Percentiles rank a stretch among this genome's conserved stretches.
These are phyloP conservation scores for Papilio polytes DNA, from an alignment of 1,140 invertebrate genomes.

Conservation along the genomic window DNA sequence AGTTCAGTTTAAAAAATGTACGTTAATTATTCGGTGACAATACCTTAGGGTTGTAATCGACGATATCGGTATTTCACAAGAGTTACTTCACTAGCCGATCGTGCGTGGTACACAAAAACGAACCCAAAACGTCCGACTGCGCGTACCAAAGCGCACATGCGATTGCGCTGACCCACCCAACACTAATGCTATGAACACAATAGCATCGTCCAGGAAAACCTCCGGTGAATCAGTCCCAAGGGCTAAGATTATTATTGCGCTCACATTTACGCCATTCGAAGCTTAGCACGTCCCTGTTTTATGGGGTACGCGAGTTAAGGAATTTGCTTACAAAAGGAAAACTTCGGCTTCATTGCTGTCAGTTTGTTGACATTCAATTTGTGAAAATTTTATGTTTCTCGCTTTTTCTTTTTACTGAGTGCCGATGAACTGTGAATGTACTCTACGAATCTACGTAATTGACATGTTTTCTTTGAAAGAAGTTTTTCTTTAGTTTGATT, in stretches of 20 bases:
- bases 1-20: background rate
- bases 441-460: background rate
- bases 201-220: conserved; percentile 59
- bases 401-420: conserved; percentile 4
- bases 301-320: conserved; percentile 34
- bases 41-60: background rate
- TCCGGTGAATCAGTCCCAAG: conserved; percentile 48
- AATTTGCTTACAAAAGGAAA: conserved; percentile 37
- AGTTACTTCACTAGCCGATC: background rate
- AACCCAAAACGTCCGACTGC: conserved; percentile 31
- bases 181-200: conserved; percentile 58
- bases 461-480: background rate
- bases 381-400: conserved; percentile 13
- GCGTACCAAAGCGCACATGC: conserved; percentile 52
- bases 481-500: background rate
- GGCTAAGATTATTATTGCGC: conserved; percentile 58
- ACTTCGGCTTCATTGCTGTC: conserved; percentile 15
- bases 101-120: conserved; percentile 34
- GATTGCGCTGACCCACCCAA: conserved; percentile 55
- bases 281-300: conserved; percentile 36
- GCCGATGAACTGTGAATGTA: conserved; percentile 14
- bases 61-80: background rate
- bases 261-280: conserved; percentile 42
- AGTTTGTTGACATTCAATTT: conserved; percentile 26
- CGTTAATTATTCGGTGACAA: background rate